Base-by-base conservation (phyloP, 2,113 vertebrate species). In the Talpa occidentalis region DNA sequence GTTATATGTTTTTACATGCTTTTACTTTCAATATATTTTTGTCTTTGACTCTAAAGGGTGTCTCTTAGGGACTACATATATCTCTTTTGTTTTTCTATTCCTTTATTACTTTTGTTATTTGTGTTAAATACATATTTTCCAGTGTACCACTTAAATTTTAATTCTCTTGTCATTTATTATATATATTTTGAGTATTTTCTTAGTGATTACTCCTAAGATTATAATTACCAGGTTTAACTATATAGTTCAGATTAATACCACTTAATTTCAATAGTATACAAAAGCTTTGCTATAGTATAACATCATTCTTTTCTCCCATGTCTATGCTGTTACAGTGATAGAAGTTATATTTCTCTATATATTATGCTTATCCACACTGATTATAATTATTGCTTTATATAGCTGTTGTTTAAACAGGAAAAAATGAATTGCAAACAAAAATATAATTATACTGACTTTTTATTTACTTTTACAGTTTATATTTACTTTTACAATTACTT, bases 351-450 rank as follows among this genome's bases (percentile, higher is more conserved):
- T 60, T 80, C 80, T 93, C 70, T 24, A 54, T 8, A 91, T 69
- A 78, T 78, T 80, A 78, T 37, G 40, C 17, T n/a, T 37, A 73
- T 72, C 49, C 73, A 77, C 5, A 80, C 70, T 8, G 66, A 35
- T 80, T 90, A 66, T 87, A 72, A 81, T 78, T 95, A 80, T 73
- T 90, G 40, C n/a, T 44, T 70, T 59, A 94, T 86, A 49, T n/a
- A 94, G 26, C 83, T 82, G 62, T 88, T 19, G 73, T 95, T 94
- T 92, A 94, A 90, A 49, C 62, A 60, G 32, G 8, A 84, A 37
- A 44, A 90, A 85, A 59, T 40, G 6, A 72, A 40, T 89, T 81
- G 66, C 40, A 84, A 79, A 70, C 37, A 91, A 79, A 88, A 94
- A 79, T n/a, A 74, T 26, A 78, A 59, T 66, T 70, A 69, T 70